A percentile compares a stretch with the other conserved stretches of the same genome.
These are phyloP conservation scores for Okapia johnstoni DNA, from an alignment of 2,113 vertebrate species.

Conservation along the genomic window DNA sequence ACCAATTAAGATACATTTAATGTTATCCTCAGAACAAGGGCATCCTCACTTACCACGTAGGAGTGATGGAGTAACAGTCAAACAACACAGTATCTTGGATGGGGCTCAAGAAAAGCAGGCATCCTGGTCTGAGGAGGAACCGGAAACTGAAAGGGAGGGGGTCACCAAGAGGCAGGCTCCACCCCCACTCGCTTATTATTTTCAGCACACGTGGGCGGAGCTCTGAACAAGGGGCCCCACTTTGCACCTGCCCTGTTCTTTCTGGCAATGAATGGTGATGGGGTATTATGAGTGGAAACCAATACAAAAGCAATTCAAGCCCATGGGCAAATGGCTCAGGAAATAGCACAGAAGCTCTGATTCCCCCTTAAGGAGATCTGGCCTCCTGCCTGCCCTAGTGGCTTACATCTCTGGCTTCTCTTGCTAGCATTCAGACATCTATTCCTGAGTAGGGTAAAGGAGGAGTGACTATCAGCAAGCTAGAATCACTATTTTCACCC, in stretches of 20 bases:
- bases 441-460: neutral
- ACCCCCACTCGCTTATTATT: too few species aligned
- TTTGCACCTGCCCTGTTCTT: neutral
- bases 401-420: neutral
- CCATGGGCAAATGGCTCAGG: neutral
- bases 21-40: neutral
- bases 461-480: neutral
- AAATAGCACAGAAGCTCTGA: neutral
- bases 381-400: neutral
- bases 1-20: neutral
- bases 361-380: neutral
- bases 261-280: too few species aligned
- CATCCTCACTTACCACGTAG: neutral
- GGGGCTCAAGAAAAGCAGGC: neutral
- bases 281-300: neutral
- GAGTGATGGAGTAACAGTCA: neutral
- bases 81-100: neutral
- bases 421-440: neutral
- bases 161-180: neutral
- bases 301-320: neutral
- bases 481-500: neutral
- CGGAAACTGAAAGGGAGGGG: accelerated
- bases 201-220: accelerated
- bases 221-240: neutral
- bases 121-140: neutral